A percentile compares a stretch with the other conserved stretches of the same genome.
Conservation (phyloP, 2,797 vertebrate genomes). For the Paedocypris micromegethes region DNA sequence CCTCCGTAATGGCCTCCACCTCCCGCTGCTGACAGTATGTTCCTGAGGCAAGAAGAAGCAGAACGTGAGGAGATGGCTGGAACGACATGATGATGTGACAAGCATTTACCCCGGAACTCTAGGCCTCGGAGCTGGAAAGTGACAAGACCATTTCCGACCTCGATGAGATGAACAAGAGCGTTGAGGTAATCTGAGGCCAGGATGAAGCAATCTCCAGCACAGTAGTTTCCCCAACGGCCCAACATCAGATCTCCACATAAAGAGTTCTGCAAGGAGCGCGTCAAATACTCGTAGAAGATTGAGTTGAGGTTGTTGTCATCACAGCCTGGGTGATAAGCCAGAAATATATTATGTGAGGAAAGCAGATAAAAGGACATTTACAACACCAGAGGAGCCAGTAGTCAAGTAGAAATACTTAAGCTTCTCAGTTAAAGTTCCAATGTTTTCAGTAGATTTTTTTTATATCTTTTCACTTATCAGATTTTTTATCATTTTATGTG, state of each 20-base stretch:
- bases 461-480: too few species aligned
- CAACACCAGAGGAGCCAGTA: too few species aligned
- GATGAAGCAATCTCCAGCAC: slow-evolving; percentile 74
- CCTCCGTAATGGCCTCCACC: slow-evolving; percentile 95
- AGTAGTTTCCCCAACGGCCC: slow-evolving; percentile 94
- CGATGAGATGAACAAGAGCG: slow-evolving; percentile 81
- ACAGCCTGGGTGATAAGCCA: slow-evolving; percentile 66
- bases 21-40: slow-evolving; percentile 97
- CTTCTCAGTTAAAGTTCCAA: too few species aligned
- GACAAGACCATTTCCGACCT: slow-evolving; percentile 83
- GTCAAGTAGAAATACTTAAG: too few species aligned
- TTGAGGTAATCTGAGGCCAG: slow-evolving; percentile 79
- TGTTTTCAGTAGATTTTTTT: too few species aligned
- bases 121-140: slow-evolving; percentile 83
- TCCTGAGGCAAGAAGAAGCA: slow-evolving; percentile 61
- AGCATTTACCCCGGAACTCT: slow-evolving; percentile 77
- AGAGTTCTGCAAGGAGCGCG: slow-evolving; percentile 87
- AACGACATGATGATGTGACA: not conserved
- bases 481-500: too few species aligned
- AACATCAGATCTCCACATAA: slow-evolving; percentile 89
- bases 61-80: not conserved
- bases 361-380: too few species aligned
- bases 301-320: slow-evolving; percentile 96
- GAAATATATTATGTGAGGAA: not conserved
- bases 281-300: slow-evolving; percentile 95